Conservation (phyloP, 2,797 vertebrate species). For the Sebastiscus tertius region DNA sequence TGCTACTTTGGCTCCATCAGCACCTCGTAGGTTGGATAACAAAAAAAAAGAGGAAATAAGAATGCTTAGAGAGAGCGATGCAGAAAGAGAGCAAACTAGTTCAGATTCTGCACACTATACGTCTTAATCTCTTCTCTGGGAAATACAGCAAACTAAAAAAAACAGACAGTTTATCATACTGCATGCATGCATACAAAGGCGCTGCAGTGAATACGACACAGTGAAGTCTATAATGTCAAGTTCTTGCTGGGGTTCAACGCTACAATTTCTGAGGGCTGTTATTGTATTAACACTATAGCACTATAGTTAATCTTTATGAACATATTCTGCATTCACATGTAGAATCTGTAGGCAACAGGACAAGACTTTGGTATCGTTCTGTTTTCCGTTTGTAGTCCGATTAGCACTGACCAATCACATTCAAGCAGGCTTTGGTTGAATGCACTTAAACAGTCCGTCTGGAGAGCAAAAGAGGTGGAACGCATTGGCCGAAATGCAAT, state of each 20-base stretch:
- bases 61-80: background rate
- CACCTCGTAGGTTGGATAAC: slow-evolving; percentile 2
- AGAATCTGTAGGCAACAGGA: too few species aligned
- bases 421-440: too few species aligned
- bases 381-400: too few species aligned
- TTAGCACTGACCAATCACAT: too few species aligned
- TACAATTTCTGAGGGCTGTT: background rate
- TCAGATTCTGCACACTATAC: background rate
- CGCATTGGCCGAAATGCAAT: too few species aligned
- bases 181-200: slow-evolving; percentile 4
- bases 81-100: slow-evolving; percentile 4
- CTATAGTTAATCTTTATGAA: too few species aligned
- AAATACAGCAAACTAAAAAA: slow-evolving; percentile 8
- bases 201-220: background rate
- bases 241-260: background rate
- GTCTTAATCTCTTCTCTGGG: background rate
- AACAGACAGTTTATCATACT: background rate
- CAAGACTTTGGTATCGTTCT: too few species aligned
- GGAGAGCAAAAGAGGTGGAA: too few species aligned
- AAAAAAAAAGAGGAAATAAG: slow-evolving; percentile 39
- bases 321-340: too few species aligned
- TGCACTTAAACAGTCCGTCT: too few species aligned
- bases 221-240: background rate
- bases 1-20: slow-evolving; percentile 29
- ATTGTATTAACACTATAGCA: too few species aligned